Evolutionary conservation across 2,888 invertebrate species (phyloP).

Genomic region (Tineola bisselliella): DNA sequence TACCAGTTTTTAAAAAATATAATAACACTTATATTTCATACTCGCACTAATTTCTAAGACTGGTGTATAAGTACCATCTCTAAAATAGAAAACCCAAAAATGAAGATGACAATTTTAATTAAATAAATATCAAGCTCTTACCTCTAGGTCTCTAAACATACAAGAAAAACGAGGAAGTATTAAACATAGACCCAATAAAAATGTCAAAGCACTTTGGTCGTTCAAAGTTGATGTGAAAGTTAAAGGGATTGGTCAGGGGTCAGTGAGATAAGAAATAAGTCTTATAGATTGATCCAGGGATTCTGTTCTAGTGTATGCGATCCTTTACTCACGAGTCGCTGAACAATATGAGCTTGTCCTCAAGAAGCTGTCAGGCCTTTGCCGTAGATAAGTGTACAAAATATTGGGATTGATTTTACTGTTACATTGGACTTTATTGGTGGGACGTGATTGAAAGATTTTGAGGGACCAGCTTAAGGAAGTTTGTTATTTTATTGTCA

Average conservation of each 20-base stretch:
- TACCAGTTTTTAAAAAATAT: too few relatives aligned
- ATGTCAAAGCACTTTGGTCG: conserved; percentile 10
- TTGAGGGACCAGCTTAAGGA: background rate
- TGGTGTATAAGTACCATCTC: too few relatives aligned
- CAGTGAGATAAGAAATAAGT: conserved; percentile 57
- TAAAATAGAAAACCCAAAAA: background rate
- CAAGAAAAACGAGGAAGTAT: background rate
- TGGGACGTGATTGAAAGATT: background rate
- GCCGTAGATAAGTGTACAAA: conserved; percentile 22
- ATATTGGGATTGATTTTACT: conserved; percentile 1
- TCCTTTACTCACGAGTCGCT: conserved; percentile 56
- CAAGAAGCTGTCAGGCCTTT: conserved; percentile 32
- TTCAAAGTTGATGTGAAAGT: conserved; percentile 21
- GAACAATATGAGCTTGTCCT: conserved; percentile 41
- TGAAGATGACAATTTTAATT: conserved; percentile 3
- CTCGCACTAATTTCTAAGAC: too few relatives aligned
- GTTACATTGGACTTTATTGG: background rate
- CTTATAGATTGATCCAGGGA: conserved; percentile 62
- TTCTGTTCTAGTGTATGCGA: conserved; percentile 29
- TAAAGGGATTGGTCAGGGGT: conserved; percentile 27
- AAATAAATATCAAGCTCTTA: background rate
- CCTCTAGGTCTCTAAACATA: background rate
- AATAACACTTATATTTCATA: too few relatives aligned
- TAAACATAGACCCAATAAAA: background rate
- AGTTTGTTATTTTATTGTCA: too few relatives aligned